These are phyloP conservation scores for Drosophila pruinosa DNA, from an alignment of 1,140 invertebrate species.

Conservation along the genomic window DNA sequence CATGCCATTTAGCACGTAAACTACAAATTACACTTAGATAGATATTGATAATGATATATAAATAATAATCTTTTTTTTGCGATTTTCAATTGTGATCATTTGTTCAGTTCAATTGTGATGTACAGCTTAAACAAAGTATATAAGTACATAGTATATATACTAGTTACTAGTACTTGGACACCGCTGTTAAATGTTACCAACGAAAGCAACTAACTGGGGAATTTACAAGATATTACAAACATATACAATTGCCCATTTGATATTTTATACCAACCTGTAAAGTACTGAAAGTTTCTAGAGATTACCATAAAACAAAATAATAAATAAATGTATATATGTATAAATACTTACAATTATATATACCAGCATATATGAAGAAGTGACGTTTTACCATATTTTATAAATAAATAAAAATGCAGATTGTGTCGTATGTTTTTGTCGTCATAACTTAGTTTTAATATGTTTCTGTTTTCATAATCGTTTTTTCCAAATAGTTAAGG, in stretches of 20 bases:
- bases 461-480: conserved; percentile 23
- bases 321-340: conserved; percentile 8
- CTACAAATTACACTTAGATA: conserved; percentile 1
- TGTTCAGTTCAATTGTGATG: conserved; percentile 44
- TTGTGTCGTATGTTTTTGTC: conserved; percentile 39
- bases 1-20: conserved; percentile 55
- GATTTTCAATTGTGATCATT: conserved; percentile 39
- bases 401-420: conserved; percentile 51
- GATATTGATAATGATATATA: conserved; percentile 6
- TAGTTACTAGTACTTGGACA: conserved; percentile 21
- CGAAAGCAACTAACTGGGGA: conserved; percentile 36
- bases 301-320: neutral
- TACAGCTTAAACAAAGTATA: conserved; percentile 19
- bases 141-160: neutral
- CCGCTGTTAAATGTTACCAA: conserved; percentile 71
- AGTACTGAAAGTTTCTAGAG: conserved; percentile 40
- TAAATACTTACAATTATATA: neutral
- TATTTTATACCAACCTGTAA: conserved; percentile 63
- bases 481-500: conserved; percentile 72
- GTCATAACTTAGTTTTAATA: conserved; percentile 75
- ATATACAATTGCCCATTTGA: conserved; percentile 31
- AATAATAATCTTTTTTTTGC: neutral
- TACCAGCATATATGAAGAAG: neutral
- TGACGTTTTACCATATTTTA: conserved; percentile 9
- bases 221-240: conserved; percentile 29